These are phyloP conservation scores for Ophonus ardosiacus DNA, from an alignment of 2,888 invertebrate genomes.

Conservation along the genomic window DNA sequence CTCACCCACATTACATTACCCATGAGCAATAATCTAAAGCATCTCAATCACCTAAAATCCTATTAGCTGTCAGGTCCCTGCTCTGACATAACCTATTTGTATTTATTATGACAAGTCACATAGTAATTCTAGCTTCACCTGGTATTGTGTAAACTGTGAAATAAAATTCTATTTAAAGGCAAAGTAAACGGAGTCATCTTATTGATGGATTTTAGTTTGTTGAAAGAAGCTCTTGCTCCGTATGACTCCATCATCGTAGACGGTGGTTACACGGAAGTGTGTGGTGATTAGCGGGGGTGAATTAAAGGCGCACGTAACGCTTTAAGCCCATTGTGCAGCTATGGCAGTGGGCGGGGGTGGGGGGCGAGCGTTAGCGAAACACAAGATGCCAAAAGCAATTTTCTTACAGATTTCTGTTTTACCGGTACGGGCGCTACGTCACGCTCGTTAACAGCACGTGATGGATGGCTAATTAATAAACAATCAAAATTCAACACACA, in stretches of 20 bases:
- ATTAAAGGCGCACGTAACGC: conserved; percentile 55
- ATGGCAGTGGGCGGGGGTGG: neutral
- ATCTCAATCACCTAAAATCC: too few relatives aligned
- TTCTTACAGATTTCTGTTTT: conserved; percentile 64
- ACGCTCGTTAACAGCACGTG: conserved; percentile 63
- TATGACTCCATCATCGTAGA: neutral
- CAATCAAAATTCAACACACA: conserved; percentile 64
- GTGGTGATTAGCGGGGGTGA: conserved; percentile 47
- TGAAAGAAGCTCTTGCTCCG: too few relatives aligned
- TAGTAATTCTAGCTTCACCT: too few relatives aligned
- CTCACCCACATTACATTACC: too few relatives aligned
- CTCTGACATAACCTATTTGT: too few relatives aligned
- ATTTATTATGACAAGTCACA: too few relatives aligned
- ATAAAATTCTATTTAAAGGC: too few relatives aligned
- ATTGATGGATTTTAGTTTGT: too few relatives aligned
- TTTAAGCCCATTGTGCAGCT: conserved; percentile 52
- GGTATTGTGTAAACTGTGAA: too few relatives aligned
- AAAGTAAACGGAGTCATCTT: too few relatives aligned
- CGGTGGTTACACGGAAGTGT: conserved; percentile 13
- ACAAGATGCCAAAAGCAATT: conserved; percentile 63
- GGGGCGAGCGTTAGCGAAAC: conserved; percentile 37
- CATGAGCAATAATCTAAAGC: too few relatives aligned
- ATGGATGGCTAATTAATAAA: conserved; percentile 65
- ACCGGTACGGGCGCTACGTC: conserved; percentile 63
- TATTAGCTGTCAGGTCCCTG: too few relatives aligned